Evolutionary conservation across 1,140 invertebrate species (phyloP), one percentile per base, ranked within the genome.

Genomic region (Parapsyche elsis): DNA sequence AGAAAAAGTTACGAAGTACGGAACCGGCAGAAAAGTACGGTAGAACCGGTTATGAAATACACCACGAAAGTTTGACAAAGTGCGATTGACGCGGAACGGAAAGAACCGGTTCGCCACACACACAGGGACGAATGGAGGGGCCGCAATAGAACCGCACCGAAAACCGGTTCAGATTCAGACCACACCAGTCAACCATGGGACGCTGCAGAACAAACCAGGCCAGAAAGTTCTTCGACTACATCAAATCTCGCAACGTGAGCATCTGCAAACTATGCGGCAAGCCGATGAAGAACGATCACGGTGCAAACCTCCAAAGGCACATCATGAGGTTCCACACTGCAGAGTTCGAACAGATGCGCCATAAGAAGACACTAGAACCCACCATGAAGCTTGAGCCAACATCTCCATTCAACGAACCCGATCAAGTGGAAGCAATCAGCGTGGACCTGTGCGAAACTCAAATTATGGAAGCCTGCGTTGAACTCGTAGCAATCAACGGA

Each of bases 301-400:
- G 30, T 0, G 71, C 71, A 10, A 75, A 75, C n/a, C 71, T 75
- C 5, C 30, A 75, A 44, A 9, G 71, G 5, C 71, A 75, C 71
- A 12, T 75, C 12, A 1, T 46, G 14, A 44, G 71, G 14, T n/a
- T 45, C 9, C 71, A 75, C 44, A 5, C 46, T 14, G 7, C 44
- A 14, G 21, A 44, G 2, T 46, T 71, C 14, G 26, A 19, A 30
- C 21, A 16, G 1, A 24, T 46, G 5, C 23, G n/a, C 2, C 64
- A n/a, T 23, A n/a, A 70, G 44, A 46, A 71, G 44, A 30, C 14
- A 5, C 1, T 16, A 10, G 4, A 2, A 5, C 16, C 12, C 49
- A 38, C 7, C 2, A 38, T 38, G 30, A 38, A 38, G 30, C 1
- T 38, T 1, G 30, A 38, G 30, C 30, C 30, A 38, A 7, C 1